Percentiles rank a stretch among this genome's conserved stretches.
These are phyloP conservation scores for Macrostomum lignano DNA, from an alignment of 1,140 invertebrate species.

Conservation along the genomic window DNA sequence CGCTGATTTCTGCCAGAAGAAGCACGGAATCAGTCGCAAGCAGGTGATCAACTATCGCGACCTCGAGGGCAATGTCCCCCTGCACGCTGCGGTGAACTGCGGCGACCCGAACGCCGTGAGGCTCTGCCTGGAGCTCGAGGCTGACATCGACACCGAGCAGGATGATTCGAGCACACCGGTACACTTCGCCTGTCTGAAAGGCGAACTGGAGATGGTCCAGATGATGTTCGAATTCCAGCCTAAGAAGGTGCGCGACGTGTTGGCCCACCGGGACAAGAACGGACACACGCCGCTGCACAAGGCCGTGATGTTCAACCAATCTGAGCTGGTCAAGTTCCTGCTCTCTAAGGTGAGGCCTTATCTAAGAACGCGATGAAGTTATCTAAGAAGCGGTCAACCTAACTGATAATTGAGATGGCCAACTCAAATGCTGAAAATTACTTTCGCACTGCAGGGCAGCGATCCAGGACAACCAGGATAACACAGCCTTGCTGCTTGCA, in stretches of 20 bases:
- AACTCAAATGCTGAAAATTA: too few relatives aligned
- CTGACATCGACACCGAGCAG: slow-evolving; percentile 53
- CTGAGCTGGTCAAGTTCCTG: slow-evolving; percentile 45
- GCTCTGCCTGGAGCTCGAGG: slow-evolving; percentile 49
- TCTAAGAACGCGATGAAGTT: too few relatives aligned
- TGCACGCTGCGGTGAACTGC: slow-evolving; percentile 55
- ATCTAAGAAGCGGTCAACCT: too few relatives aligned
- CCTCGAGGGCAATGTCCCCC: slow-evolving; percentile 46
- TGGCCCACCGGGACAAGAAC: slow-evolving; percentile 44
- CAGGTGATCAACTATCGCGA: slow-evolving; percentile 22
- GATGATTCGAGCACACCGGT: slow-evolving; percentile 57
- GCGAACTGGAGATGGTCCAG: slow-evolving; percentile 50
- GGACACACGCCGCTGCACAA: slow-evolving; percentile 60
- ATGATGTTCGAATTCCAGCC: slow-evolving; percentile 40
- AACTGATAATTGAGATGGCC: too few relatives aligned
- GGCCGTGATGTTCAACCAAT: slow-evolving; percentile 60
- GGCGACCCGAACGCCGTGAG: slow-evolving; percentile 44
- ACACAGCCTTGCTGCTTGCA: too few relatives aligned
- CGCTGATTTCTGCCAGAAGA: not conserved
- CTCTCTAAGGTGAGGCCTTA: slow-evolving; percentile 36
- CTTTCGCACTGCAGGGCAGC: too few relatives aligned
- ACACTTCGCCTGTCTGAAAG: slow-evolving; percentile 45
- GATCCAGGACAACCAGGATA: too few relatives aligned
- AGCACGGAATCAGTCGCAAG: not conserved
- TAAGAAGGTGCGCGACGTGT: slow-evolving; percentile 31